Conservation (phyloP, 2,797 vertebrate species). For the Pteronotus mesoamericanus region DNA sequence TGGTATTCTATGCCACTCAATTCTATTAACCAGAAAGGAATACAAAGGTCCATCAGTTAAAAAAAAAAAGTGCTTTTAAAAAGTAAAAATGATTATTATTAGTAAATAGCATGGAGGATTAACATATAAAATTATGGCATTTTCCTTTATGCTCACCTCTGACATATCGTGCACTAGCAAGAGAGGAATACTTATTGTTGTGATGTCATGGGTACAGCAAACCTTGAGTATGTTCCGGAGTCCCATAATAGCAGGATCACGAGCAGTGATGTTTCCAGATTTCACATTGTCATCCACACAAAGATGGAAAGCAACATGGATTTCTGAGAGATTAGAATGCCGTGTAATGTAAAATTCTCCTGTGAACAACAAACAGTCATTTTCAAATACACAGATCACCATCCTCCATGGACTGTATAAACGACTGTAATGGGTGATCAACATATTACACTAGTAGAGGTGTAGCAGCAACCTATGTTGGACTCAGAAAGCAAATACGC, state of each 20-base stretch:
- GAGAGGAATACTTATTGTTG: constrained; percentile 94
- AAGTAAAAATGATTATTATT: neutral
- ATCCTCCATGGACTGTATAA: neutral
- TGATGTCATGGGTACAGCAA: constrained; percentile 97
- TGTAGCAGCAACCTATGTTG: neutral
- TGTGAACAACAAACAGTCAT: constrained; percentile 71
- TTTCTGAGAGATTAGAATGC: constrained; percentile 97
- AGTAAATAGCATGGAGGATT: neutral
- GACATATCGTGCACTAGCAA: constrained; percentile 98
- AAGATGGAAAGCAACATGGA: constrained; percentile 95
- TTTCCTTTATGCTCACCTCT: constrained; percentile 86
- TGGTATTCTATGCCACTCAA: neutral
- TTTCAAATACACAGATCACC: neutral
- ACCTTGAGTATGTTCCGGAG: constrained; percentile 98
- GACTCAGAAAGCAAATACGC: neutral
- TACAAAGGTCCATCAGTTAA: neutral
- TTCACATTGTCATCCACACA: constrained; percentile 97
- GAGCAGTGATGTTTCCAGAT: constrained; percentile 93
- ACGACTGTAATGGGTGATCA: accelerated
- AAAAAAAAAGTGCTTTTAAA: neutral
- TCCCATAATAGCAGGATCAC: constrained; percentile 98
- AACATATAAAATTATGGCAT: neutral
- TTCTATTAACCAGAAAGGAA: neutral
- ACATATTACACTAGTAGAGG: neutral
- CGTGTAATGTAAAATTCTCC: constrained; percentile 97